Conservation (phyloP, 2,888 invertebrate species). For the Anoplius nigerrimus region DNA sequence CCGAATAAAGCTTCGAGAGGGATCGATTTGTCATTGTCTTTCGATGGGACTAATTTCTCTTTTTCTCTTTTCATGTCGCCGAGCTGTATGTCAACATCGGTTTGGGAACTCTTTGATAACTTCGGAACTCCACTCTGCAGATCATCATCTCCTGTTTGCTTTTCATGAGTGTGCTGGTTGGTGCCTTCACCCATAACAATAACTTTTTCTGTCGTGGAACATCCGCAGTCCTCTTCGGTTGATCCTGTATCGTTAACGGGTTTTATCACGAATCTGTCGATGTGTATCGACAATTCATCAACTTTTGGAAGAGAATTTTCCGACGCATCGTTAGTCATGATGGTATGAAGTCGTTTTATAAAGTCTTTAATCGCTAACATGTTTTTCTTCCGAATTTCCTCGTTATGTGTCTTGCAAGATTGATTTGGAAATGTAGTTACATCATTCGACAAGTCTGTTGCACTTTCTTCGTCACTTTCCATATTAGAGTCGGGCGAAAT, state of each 20-base stretch:
- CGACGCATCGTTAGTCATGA: slow-evolving; percentile 28
- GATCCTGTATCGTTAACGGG: slow-evolving; percentile 20
- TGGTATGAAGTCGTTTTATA: slow-evolving; percentile 53
- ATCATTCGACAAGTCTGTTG: no score
- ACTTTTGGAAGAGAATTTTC: not conserved
- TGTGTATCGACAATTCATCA: slow-evolving; percentile 22
- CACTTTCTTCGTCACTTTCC: no score
- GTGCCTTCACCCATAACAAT: slow-evolving; percentile 22
- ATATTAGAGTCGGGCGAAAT: no score
- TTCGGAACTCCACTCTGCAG: no score
- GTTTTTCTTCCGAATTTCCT: slow-evolving; percentile 38
- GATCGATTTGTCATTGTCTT: no score
- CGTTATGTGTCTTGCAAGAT: not conserved
- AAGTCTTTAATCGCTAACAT: slow-evolving; percentile 55
- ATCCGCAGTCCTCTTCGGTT: slow-evolving; percentile 12
- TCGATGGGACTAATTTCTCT: no score
- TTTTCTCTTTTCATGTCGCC: no score
- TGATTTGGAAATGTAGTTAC: no score
- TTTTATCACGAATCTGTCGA: slow-evolving; percentile 34
- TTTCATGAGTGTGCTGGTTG: slow-evolving; percentile 14
- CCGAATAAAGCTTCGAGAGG: no score
- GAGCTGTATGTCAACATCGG: no score
- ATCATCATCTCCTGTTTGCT: slow-evolving; percentile 9
- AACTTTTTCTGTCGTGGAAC: slow-evolving; percentile 7
- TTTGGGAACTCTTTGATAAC: no score